Evolutionary conservation across 1,140 invertebrate genomes (phyloP).

Genomic region (Drosophila ambigua): DNA sequence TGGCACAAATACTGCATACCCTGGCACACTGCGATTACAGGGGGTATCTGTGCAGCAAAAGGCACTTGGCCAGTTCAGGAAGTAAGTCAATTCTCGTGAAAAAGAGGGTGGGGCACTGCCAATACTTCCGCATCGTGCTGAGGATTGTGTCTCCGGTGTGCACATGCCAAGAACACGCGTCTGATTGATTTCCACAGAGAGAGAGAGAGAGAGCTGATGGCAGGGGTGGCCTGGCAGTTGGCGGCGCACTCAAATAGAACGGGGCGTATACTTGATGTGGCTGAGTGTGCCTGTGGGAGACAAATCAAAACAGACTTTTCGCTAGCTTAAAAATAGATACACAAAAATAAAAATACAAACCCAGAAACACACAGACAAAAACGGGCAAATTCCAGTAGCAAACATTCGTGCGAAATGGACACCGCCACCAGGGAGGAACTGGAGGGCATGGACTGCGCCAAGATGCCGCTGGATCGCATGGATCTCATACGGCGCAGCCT

Average conservation of each 20-base stretch:
- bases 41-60: not conserved
- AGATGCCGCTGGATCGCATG: constrained; percentile 38
- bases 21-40: too few species aligned
- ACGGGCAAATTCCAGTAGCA: too few species aligned
- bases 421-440: not conserved
- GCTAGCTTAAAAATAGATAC: not conserved
- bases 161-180: constrained; percentile 18
- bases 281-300: not conserved
- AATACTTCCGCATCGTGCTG: constrained; percentile 10
- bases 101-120: too few species aligned
- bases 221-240: too few species aligned
- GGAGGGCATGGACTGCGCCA: constrained; percentile 23
- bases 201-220: too few species aligned
- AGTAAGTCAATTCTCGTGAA: constrained; percentile 14
- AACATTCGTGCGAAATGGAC: not conserved
- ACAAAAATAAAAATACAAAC: not conserved
- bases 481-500: constrained; percentile 40
- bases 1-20: too few species aligned
- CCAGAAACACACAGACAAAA: not conserved
- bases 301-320: not conserved
- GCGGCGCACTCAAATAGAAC: too few species aligned
- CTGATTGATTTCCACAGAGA: not conserved
- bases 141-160: not conserved
- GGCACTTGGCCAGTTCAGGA: constrained; percentile 24
- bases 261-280: constrained; percentile 1